Percentiles rank a stretch among this genome's conserved stretches.
phyloP scores from a whole-genome alignment of 2,888 invertebrate species.

The Pyrrhia umbra region DNA sequence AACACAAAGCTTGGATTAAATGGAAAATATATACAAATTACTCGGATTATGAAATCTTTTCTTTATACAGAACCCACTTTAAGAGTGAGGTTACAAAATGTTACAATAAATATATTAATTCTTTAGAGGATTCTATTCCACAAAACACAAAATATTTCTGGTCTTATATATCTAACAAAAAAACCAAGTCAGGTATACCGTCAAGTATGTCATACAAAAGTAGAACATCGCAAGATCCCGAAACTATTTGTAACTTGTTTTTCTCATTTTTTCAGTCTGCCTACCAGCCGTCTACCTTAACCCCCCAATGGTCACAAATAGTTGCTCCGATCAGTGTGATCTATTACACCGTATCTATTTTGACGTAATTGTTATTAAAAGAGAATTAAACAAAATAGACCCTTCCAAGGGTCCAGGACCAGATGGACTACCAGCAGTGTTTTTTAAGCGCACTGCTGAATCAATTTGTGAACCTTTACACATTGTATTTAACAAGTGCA shows the following conservation, averaged over 20 bases:
- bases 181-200: neutral
- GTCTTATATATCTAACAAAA: constrained; percentile 3
- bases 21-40: neutral
- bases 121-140: neutral
- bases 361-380: neutral
- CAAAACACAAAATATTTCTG: neutral
- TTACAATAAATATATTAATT: neutral
- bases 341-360: neutral
- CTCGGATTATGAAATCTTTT: neutral
- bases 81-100: neutral
- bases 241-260: constrained; percentile 1
- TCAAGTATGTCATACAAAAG: constrained; percentile 4
- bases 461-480: neutral
- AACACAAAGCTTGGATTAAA: constrained; percentile 1
- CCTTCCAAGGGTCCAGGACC: constrained; percentile 1
- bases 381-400: neutral
- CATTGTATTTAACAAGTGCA: constrained; percentile 3
- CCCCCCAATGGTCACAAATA: neutral
- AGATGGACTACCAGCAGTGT: neutral
- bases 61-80: neutral
- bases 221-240: neutral
- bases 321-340: neutral
- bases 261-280: constrained; percentile 1
- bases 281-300: neutral
- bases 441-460: neutral